phyloP scores from a whole-genome alignment of 2,888 invertebrate genomes.

The Rhingia campestris region DNA sequence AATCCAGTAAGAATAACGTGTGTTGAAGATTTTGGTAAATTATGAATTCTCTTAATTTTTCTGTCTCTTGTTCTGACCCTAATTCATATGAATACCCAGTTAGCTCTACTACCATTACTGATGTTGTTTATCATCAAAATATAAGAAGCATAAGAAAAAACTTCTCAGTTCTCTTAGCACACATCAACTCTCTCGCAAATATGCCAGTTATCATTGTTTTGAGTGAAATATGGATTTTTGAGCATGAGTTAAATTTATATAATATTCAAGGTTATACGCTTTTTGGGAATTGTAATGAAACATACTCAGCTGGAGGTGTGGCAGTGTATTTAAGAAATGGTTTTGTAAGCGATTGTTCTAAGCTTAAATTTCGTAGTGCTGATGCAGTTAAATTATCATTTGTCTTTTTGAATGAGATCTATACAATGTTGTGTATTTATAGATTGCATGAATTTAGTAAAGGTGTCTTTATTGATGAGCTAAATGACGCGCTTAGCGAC shows the following conservation, averaged over 20 bases:
- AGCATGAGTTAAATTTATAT: conserved; percentile 7
- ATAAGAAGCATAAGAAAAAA: not conserved
- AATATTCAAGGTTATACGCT: conserved; percentile 4
- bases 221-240: conserved; percentile 3
- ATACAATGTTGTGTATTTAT: conserved; percentile 8
- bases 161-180: not conserved
- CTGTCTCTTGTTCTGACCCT: conserved; percentile 1
- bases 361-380: conserved; percentile 4
- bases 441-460: conserved; percentile 2
- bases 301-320: too few relatives aligned
- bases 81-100: conserved; percentile 21
- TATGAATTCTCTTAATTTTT: too few relatives aligned
- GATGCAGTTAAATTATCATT: conserved; percentile 6
- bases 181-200: not conserved
- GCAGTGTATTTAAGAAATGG: too few relatives aligned
- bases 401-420: too few relatives aligned
- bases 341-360: conserved; percentile 2
- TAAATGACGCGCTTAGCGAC: not conserved
- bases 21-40: conserved; percentile 7
- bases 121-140: too few relatives aligned
- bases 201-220: conserved; percentile 2
- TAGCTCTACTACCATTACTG: too few relatives aligned
- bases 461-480: conserved; percentile 1
- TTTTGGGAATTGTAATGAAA: conserved; percentile 11
- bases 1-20: conserved; percentile 10